These are phyloP conservation scores for Hypselothyrea guttata DNA, from an alignment of 2,888 invertebrate species.

Conservation along the genomic window DNA sequence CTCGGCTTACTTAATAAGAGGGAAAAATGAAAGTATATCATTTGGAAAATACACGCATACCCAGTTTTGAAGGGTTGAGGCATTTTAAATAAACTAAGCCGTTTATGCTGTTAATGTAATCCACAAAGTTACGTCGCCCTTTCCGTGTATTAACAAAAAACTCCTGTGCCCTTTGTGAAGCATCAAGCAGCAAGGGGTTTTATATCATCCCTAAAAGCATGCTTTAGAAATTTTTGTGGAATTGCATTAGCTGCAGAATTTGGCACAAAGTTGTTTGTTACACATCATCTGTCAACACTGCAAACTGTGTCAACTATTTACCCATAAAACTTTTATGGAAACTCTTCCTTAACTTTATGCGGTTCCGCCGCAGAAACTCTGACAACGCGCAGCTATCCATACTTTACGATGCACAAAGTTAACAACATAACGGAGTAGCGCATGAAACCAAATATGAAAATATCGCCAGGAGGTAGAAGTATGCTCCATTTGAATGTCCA, in stretches of 20 bases:
- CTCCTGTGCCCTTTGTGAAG: no score
- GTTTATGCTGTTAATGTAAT: no score
- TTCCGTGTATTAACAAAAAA: no score
- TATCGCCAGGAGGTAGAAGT: conserved; percentile 25
- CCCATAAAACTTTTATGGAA: conserved; percentile 40
- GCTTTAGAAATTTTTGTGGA: background rate
- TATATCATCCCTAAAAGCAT: no score
- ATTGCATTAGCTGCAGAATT: conserved; percentile 4
- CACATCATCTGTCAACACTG: conserved; percentile 24
- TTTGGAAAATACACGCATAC: no score
- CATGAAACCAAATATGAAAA: conserved; percentile 46
- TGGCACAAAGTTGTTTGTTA: conserved; percentile 1
- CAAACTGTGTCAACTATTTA: conserved; percentile 36
- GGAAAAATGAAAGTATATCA: background rate
- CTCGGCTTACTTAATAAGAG: background rate
- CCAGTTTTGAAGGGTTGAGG: no score
- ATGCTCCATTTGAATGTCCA: background rate
- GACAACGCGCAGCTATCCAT: background rate
- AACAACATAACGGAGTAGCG: conserved; percentile 22
- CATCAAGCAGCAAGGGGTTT: no score
- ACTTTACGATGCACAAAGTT: conserved; percentile 54
- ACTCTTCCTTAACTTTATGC: conserved; percentile 44
- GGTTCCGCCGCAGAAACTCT: conserved; percentile 5
- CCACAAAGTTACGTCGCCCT: no score
- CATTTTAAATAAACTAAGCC: no score